These are phyloP conservation scores for Lemur catta DNA, from an alignment of 2,797 vertebrate genomes.

Conservation along the genomic window DNA sequence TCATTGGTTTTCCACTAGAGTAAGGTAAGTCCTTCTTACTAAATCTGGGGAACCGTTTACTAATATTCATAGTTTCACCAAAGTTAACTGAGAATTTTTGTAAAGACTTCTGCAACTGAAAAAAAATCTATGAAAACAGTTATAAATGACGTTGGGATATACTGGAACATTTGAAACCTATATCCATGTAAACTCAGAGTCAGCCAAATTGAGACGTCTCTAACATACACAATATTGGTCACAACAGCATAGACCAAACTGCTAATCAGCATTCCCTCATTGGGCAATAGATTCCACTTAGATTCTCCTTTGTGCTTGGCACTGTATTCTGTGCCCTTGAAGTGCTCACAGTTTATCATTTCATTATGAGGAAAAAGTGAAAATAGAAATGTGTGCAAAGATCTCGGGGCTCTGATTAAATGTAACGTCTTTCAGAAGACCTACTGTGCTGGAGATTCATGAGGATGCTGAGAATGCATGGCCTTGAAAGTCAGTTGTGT, in stretches of 20 bases:
- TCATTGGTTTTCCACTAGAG: slow-evolving; percentile 98
- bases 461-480: neutral
- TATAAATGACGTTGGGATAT: neutral
- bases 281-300: neutral
- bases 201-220: neutral
- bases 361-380: neutral
- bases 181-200: neutral
- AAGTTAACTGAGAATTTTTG: slow-evolving; percentile 35
- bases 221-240: neutral
- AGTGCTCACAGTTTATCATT: neutral
- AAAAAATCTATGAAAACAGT: neutral
- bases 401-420: neutral
- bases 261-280: neutral
- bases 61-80: slow-evolving; percentile 40
- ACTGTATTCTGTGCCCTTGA: neutral
- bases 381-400: neutral
- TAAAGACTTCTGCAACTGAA: slow-evolving; percentile 15
- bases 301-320: neutral
- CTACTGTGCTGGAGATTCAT: neutral
- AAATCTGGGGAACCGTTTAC: slow-evolving; percentile 46
- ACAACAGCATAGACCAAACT: neutral
- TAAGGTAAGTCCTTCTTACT: slow-evolving; percentile 95
- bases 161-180: neutral
- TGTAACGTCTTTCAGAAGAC: neutral
- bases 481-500: neutral